phyloP scores from a whole-genome alignment of 2,888 invertebrate species.

The Plemyria rubiginata region DNA sequence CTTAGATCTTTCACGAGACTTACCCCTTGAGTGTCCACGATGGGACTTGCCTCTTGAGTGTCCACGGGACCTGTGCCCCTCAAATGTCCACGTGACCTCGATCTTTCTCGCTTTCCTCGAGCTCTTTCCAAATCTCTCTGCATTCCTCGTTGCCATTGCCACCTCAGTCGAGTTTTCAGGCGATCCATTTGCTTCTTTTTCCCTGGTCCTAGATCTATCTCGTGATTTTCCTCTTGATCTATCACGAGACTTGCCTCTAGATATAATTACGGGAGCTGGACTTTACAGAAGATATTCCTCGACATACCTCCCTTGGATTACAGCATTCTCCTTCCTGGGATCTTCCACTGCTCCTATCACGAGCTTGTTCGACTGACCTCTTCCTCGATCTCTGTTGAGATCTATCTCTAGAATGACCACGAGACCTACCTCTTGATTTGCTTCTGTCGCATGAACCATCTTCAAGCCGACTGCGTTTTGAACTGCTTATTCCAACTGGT shows the following conservation, averaged over 20 bases:
- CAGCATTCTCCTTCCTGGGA: not conserved
- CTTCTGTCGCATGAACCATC: slow-evolving; percentile 10
- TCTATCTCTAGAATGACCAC: slow-evolving; percentile 4
- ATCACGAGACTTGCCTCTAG: too few species aligned
- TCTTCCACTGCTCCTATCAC: not conserved
- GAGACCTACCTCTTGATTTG: slow-evolving; percentile 19
- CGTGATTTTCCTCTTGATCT: too few species aligned
- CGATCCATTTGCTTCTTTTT: not conserved
- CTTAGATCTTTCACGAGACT: slow-evolving; percentile 31
- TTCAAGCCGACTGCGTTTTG: not conserved
- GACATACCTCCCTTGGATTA: not conserved
- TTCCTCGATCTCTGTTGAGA: not conserved
- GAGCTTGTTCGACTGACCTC: not conserved
- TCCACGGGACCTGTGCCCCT: not conserved
- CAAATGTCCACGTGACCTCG: not conserved
- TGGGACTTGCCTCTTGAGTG: not conserved
- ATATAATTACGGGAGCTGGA: not conserved
- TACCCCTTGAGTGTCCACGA: slow-evolving; percentile 34
- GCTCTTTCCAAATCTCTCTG: not conserved
- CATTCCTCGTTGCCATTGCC: not conserved
- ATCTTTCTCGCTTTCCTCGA: too few species aligned
- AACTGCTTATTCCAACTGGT: not conserved
- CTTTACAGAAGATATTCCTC: not conserved
- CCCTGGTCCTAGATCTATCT: slow-evolving; percentile 12
- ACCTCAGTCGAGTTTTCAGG: not conserved